Conservation (phyloP, 1,140 invertebrate species). For the Scaptomyza hsui region DNA sequence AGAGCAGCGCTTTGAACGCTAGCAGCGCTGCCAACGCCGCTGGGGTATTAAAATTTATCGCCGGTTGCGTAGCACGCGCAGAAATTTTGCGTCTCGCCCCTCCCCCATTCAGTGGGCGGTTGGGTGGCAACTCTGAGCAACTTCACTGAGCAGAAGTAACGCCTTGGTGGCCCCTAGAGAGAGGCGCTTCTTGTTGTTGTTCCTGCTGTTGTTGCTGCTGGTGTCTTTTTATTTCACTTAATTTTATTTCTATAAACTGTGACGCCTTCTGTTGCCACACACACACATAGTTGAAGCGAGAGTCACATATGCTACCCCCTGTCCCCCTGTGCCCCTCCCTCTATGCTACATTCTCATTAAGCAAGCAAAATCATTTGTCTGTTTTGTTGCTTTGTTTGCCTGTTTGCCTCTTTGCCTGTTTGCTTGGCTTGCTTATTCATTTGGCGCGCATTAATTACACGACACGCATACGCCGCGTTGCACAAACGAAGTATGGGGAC, state of each 20-base stretch:
- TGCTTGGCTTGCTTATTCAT: slow-evolving; percentile 64
- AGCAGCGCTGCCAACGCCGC: slow-evolving; percentile 11
- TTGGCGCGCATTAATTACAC: slow-evolving; percentile 79
- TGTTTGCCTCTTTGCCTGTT: slow-evolving; percentile 31
- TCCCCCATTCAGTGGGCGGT: background rate
- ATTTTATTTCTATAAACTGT: slow-evolving; percentile 45
- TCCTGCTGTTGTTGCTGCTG: slow-evolving; percentile 3
- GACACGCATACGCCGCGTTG: slow-evolving; percentile 58
- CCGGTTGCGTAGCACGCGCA: slow-evolving; percentile 73
- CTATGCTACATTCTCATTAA: slow-evolving; percentile 10
- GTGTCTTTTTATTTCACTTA: slow-evolving; percentile 41
- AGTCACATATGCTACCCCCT: slow-evolving; percentile 57
- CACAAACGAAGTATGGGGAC: background rate
- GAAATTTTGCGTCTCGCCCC: slow-evolving; percentile 62
- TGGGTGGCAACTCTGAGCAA: background rate
- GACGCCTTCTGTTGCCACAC: background rate
- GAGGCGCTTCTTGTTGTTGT: slow-evolving; percentile 12
- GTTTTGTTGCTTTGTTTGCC: slow-evolving; percentile 41
- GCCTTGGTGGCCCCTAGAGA: slow-evolving; percentile 38
- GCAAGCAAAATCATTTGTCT: slow-evolving; percentile 62
- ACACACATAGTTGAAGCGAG: background rate
- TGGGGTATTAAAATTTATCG: slow-evolving; percentile 80
- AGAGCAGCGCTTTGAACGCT: background rate
- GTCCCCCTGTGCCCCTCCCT: background rate
- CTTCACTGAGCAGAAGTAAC: slow-evolving; percentile 11